A percentile compares a stretch with the other conserved stretches of the same genome.
These are phyloP conservation scores for Mesodorylaimus sp. DNA, from an alignment of 2,888 invertebrate genomes.

Conservation along the genomic window DNA sequence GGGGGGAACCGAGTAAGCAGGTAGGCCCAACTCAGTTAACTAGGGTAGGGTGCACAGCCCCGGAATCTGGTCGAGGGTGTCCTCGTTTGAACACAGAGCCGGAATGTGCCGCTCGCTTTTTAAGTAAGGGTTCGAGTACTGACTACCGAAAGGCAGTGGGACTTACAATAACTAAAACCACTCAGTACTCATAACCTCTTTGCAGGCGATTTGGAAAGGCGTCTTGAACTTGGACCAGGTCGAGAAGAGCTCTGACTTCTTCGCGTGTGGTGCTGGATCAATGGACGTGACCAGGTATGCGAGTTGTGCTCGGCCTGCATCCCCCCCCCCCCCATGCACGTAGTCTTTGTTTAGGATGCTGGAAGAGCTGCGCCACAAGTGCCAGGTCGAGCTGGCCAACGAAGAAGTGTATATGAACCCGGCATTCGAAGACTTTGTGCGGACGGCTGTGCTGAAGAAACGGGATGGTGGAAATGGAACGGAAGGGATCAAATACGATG, in stretches of 20 bases:
- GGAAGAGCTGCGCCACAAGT: conserved; percentile 64
- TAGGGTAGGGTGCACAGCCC: too few relatives aligned
- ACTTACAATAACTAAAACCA: too few relatives aligned
- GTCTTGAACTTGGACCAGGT: conserved; percentile 55
- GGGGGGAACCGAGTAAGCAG: too few relatives aligned
- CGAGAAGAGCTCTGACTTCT: conserved; percentile 63
- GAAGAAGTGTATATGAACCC: conserved; percentile 84
- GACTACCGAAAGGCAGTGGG: neutral
- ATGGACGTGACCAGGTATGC: conserved; percentile 71
- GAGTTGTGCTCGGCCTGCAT: neutral
- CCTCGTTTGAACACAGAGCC: too few relatives aligned
- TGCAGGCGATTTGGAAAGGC: conserved; percentile 57
- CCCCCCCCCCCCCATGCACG: neutral
- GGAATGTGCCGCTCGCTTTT: too few relatives aligned
- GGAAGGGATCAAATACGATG: conserved; percentile 19
- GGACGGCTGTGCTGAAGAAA: conserved; percentile 45
- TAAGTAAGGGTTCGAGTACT: neutral
- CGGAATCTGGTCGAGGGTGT: too few relatives aligned
- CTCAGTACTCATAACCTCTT: too few relatives aligned
- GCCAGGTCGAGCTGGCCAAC: conserved; percentile 56
- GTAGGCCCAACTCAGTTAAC: too few relatives aligned
- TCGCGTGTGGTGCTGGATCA: conserved; percentile 80
- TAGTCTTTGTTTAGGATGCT: conserved; percentile 50
- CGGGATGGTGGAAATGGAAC: conserved; percentile 42
- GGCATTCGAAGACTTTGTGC: conserved; percentile 58